phyloP scores from a whole-genome alignment of 2,888 invertebrate genomes.

The Chymomyza caudatula region DNA sequence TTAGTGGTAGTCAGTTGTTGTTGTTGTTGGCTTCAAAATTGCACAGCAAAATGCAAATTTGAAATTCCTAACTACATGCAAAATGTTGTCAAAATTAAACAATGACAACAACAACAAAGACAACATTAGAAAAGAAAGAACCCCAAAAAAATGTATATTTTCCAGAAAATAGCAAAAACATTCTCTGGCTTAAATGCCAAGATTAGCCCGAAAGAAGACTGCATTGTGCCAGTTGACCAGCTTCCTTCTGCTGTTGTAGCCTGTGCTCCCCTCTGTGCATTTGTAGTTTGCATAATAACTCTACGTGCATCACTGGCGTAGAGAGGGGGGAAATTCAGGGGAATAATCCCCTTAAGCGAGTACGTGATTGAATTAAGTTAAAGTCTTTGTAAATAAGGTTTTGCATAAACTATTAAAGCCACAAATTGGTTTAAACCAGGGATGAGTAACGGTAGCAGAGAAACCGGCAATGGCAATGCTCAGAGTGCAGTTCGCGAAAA shows the following conservation, averaged over 20 bases:
- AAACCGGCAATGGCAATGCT: no score
- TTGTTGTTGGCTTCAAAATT: neutral
- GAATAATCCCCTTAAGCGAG: no score
- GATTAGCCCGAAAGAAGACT: slow-evolving; percentile 13
- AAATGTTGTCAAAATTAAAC: slow-evolving; percentile 38
- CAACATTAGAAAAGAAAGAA: neutral
- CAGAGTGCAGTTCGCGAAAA: no score
- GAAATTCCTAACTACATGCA: slow-evolving; percentile 29
- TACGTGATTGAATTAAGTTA: no score
- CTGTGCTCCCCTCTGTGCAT: neutral
- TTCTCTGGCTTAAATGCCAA: slow-evolving; percentile 18
- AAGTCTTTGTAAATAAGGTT: no score
- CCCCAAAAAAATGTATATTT: neutral
- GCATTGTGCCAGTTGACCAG: neutral
- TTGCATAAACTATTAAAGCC: no score
- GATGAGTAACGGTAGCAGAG: no score
- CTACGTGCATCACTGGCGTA: neutral
- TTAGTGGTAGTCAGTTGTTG: slow-evolving; percentile 14
- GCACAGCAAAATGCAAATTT: slow-evolving; percentile 24
- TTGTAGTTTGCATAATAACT: neutral
- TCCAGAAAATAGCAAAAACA: neutral
- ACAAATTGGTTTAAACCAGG: no score
- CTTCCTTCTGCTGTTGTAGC: neutral
- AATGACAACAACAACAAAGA: slow-evolving; percentile 20
- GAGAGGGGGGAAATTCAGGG: neutral